Evolutionary conservation across 2,797 vertebrate genomes (phyloP).

Genomic region (Cyclopterus lumpus): DNA sequence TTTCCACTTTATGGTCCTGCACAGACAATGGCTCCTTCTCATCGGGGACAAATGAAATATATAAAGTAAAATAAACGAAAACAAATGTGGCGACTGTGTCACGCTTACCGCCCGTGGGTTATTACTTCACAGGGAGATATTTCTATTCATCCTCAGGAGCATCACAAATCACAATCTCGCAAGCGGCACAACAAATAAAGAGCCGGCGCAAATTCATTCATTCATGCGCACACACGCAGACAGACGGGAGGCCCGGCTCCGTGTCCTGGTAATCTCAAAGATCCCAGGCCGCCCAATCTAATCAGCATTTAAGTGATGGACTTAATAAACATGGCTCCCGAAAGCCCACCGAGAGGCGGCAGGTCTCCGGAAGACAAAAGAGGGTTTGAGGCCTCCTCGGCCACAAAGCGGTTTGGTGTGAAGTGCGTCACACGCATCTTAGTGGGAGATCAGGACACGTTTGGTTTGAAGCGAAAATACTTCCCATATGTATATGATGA

Average conservation of each 20-base stretch:
- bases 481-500: background rate
- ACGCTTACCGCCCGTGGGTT: slow-evolving; percentile 63
- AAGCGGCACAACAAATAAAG: slow-evolving; percentile 44
- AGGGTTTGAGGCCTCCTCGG: slow-evolving; percentile 1
- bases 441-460: background rate
- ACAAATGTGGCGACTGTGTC: slow-evolving; percentile 63
- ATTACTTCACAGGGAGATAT: slow-evolving; percentile 64
- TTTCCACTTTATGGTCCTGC: slow-evolving; percentile 73
- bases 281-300: slow-evolving; percentile 54
- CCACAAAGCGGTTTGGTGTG: slow-evolving; percentile 5
- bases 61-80: slow-evolving; percentile 66
- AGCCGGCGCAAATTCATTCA: slow-evolving; percentile 57
- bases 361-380: slow-evolving; percentile 12
- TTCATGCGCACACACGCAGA: slow-evolving; percentile 49
- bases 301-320: slow-evolving; percentile 72
- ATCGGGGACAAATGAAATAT: slow-evolving; percentile 47
- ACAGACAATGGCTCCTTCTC: slow-evolving; percentile 64
- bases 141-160: slow-evolving; percentile 62
- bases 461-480: background rate
- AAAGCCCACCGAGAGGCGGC: slow-evolving; percentile 14
- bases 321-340: slow-evolving; percentile 57
- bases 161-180: slow-evolving; percentile 66
- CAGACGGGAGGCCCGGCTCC: slow-evolving; percentile 39
- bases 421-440: slow-evolving; percentile 19
- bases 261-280: slow-evolving; percentile 33